Evolutionary conservation across 2,113 vertebrate species (phyloP).

Genomic region (Siniperca knerii): DNA sequence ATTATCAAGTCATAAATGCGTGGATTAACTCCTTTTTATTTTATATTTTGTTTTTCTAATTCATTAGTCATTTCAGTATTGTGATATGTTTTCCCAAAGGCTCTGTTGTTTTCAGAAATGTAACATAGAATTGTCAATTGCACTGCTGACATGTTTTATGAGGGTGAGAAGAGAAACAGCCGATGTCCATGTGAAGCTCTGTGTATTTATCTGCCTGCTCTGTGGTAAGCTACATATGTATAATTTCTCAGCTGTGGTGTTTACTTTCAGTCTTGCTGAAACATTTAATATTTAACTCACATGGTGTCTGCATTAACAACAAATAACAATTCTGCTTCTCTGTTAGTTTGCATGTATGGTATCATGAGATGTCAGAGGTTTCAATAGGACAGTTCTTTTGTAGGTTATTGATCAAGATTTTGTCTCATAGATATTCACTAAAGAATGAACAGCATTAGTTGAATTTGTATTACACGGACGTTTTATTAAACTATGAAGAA

Average conservation of each 20-base stretch:
- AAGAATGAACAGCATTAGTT: constrained; percentile 17
- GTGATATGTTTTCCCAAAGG: constrained; percentile 28
- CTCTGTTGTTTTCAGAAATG: constrained; percentile 26
- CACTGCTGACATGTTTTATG: constrained; percentile 30
- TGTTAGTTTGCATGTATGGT: constrained; percentile 38
- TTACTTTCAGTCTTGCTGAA: constrained; percentile 20
- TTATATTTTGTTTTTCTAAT: constrained; percentile 47
- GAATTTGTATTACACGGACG: constrained; percentile 41
- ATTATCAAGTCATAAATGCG: constrained; percentile 38
- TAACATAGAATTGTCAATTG: constrained; percentile 18
- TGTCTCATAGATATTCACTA: constrained; percentile 22
- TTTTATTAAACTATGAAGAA: constrained; percentile 64
- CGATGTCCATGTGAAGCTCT: constrained; percentile 8
- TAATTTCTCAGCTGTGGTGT: constrained; percentile 37
- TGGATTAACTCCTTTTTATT: constrained; percentile 29
- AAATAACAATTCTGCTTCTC: constrained; percentile 45
- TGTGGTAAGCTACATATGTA: constrained; percentile 26
- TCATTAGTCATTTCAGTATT: constrained; percentile 64
- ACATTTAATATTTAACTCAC: constrained; percentile 39
- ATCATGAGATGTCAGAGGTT: constrained; percentile 7
- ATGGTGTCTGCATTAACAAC: constrained; percentile 48
- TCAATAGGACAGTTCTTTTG: constrained; percentile 27
- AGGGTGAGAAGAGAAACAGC: background rate
- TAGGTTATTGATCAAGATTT: constrained; percentile 26
- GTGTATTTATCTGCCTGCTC: constrained; percentile 26